These are phyloP conservation scores for Heteronetta atricapilla DNA, from an alignment of 2,113 vertebrate species.

Conservation along the genomic window DNA sequence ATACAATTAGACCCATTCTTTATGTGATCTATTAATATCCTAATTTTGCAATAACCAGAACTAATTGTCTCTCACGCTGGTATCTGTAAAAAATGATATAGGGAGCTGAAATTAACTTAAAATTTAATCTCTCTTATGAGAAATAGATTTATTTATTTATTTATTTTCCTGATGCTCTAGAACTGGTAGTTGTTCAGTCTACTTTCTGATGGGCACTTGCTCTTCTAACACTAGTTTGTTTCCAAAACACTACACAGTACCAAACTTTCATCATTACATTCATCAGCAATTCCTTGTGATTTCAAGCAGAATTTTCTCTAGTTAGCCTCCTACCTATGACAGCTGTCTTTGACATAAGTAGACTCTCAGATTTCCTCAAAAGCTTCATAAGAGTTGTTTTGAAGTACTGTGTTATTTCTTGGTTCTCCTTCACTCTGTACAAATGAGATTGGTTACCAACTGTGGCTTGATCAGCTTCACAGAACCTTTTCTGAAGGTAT, in stretches of 20 bases:
- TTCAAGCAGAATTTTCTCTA: neutral
- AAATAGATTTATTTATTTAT: neutral
- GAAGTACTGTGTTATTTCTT: slow-evolving; percentile 2
- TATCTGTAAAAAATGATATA: neutral
- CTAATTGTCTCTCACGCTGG: neutral
- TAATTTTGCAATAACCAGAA: neutral
- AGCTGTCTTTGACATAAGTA: neutral
- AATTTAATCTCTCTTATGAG: neutral
- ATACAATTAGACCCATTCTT: neutral
- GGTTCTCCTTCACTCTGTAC: neutral
- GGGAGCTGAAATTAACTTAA: neutral
- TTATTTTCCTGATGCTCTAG: neutral
- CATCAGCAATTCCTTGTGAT: neutral
- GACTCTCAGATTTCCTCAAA: neutral
- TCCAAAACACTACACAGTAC: neutral
- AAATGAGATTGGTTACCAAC: neutral
- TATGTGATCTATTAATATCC: neutral
- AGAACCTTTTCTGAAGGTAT: slow-evolving; percentile 12
- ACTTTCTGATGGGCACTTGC: neutral
- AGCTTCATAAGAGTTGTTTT: neutral
- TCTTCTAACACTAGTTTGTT: neutral
- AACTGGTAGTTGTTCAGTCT: neutral
- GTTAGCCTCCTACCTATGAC: neutral
- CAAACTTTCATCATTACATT: neutral
- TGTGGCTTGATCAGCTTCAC: neutral